phyloP scores from a whole-genome alignment of 2,113 vertebrate genomes.

The Oryctolagus cuniculus region DNA sequence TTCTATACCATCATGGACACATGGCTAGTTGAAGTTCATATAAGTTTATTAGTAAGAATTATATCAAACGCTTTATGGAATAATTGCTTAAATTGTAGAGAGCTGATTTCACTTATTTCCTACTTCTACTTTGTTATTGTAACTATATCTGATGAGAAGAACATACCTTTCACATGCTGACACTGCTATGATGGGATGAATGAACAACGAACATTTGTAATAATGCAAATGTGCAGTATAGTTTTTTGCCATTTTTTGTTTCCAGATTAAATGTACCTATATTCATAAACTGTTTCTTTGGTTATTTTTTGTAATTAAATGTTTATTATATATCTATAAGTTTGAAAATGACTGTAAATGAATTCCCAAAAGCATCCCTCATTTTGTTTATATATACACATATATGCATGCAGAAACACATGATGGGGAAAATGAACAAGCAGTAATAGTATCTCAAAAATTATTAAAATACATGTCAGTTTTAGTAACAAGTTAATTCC shows the following conservation, averaged over 20 bases:
- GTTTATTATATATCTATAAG: not conserved
- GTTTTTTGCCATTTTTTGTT: not conserved
- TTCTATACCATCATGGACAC: not conserved
- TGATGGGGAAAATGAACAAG: not conserved
- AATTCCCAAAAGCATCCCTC: not conserved
- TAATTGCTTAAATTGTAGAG: not conserved
- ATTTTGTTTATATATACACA: not conserved
- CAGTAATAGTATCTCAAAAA: not conserved
- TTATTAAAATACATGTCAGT: not conserved
- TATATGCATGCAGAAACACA: not conserved
- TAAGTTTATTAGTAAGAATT: not conserved
- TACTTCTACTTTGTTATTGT: too few relatives aligned
- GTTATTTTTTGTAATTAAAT: not conserved
- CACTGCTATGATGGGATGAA: not conserved
- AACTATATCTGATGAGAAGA: not conserved
- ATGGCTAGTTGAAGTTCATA: not conserved
- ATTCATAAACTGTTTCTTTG: not conserved
- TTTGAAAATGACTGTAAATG: not conserved
- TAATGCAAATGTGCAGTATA: not conserved
- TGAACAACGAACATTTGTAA: not conserved
- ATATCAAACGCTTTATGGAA: not conserved
- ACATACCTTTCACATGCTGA: not conserved
- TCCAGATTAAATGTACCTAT: not conserved
- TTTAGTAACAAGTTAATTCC: conserved; percentile 7
- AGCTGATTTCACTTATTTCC: not conserved